Percentiles rank a stretch among this genome's conserved stretches.
phyloP scores from a whole-genome alignment of 2,888 invertebrate species.

The Euplexia lucipara region DNA sequence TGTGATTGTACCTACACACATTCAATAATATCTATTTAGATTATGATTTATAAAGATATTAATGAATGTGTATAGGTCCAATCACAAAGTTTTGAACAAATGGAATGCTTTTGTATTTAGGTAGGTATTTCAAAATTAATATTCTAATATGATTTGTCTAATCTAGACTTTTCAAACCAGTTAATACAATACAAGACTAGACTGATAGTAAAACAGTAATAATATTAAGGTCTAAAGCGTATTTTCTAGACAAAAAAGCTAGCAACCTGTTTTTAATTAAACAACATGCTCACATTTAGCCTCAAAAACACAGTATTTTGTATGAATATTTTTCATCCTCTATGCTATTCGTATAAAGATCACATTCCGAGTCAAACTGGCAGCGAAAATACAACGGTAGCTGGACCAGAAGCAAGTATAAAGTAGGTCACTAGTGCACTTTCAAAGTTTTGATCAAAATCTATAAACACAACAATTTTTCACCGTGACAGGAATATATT shows the following conservation, averaged over 20 bases:
- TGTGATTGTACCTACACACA: too few species aligned
- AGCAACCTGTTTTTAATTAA: not conserved
- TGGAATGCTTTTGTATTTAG: not conserved
- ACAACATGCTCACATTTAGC: conserved; percentile 1
- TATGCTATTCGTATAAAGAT: conserved; percentile 1
- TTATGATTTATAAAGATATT: too few species aligned
- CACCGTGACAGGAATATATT: not conserved
- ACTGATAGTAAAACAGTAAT: not conserved
- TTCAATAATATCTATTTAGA: too few species aligned
- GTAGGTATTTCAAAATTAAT: not conserved
- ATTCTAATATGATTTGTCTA: conserved; percentile 1
- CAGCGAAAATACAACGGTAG: conserved; percentile 20
- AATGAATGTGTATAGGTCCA: too few species aligned
- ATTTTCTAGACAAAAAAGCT: not conserved
- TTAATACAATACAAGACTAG: not conserved
- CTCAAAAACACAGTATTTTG: not conserved
- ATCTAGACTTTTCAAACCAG: conserved; percentile 13
- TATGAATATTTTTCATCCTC: not conserved
- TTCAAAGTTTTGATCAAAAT: conserved; percentile 38
- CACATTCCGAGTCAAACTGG: conserved; percentile 28
- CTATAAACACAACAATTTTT: not conserved
- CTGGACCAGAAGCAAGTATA: conserved; percentile 14
- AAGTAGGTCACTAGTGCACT: conserved; percentile 62
- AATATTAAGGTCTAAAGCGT: not conserved
- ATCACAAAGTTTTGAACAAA: not conserved